Conservation (phyloP, 2,888 invertebrate species). For the Cataglyphis altisquamis region DNA sequence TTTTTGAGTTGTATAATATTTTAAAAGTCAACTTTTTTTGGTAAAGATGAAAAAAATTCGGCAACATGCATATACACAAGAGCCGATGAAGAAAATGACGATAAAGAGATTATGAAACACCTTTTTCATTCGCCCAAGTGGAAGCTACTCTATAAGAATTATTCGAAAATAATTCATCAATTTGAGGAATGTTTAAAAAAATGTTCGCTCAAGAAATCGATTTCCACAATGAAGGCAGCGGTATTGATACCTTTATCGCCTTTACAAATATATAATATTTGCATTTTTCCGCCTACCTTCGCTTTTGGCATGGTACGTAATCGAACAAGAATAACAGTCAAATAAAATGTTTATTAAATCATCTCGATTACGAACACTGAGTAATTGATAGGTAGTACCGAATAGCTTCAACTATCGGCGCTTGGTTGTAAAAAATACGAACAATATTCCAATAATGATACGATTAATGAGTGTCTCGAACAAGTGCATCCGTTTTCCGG, state of each 20-base stretch:
- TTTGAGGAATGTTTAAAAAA: neutral
- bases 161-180: neutral
- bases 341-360: conserved; percentile 9
- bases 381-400: conserved; percentile 74
- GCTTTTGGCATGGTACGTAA: conserved; percentile 80
- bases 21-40: conserved; percentile 59
- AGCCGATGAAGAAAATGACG: neutral
- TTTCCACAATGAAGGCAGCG: conserved; percentile 19
- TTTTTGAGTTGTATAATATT: neutral
- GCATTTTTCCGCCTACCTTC: conserved; percentile 82
- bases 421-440: conserved; percentile 84
- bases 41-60: conserved; percentile 2
- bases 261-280: conserved; percentile 84
- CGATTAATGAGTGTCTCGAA: conserved; percentile 65
- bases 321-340: neutral
- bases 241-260: conserved; percentile 84
- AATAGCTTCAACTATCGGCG: conserved; percentile 78
- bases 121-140: conserved; percentile 35
- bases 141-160: conserved; percentile 25
- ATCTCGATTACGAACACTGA: neutral
- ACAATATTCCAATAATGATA: conserved; percentile 83
- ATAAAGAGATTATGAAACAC: conserved; percentile 41
- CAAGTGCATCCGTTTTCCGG: conserved; percentile 69
- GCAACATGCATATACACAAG: neutral
- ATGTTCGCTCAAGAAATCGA: neutral